phyloP scores from a whole-genome alignment of 2,888 invertebrate genomes.

The Mycogona germanica region DNA sequence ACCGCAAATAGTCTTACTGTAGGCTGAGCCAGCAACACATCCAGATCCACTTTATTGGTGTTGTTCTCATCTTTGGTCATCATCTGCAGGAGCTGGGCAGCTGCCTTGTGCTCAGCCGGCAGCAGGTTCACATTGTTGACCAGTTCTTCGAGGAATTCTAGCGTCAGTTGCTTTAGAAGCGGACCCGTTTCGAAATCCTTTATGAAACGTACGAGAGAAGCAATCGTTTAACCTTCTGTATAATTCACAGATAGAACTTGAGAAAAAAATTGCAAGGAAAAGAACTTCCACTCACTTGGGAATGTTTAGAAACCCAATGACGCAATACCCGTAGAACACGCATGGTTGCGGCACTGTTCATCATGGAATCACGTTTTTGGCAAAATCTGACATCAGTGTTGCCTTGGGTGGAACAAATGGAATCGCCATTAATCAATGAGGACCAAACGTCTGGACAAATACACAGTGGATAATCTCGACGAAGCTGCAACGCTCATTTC shows the following conservation, averaged over 20 bases:
- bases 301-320: conserved; percentile 86
- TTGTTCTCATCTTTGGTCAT: conserved; percentile 56
- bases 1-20: conserved; percentile 38
- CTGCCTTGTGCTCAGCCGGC: conserved; percentile 80
- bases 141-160: conserved; percentile 78
- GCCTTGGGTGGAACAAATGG: too few species aligned
- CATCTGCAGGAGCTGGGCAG: conserved; percentile 62
- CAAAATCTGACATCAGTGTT: conserved; percentile 13
- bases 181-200: conserved; percentile 67
- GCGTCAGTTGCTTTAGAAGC: conserved; percentile 58
- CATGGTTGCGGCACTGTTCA: conserved; percentile 90
- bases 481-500: too few species aligned
- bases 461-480: too few species aligned
- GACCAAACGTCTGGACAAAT: too few species aligned
- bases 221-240: neutral
- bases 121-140: conserved; percentile 62
- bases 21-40: conserved; percentile 52
- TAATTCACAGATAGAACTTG: neutral
- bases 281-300: conserved; percentile 42
- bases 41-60: conserved; percentile 52
- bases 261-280: neutral
- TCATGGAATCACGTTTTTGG: conserved; percentile 48
- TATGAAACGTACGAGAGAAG: too few species aligned
- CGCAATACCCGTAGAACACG: conserved; percentile 76
- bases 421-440: too few species aligned